Evolutionary conservation across 2,888 invertebrate genomes (phyloP), one percentile per base, ranked within the genome.

Genomic region (Caenorhabditis sp.): DNA sequence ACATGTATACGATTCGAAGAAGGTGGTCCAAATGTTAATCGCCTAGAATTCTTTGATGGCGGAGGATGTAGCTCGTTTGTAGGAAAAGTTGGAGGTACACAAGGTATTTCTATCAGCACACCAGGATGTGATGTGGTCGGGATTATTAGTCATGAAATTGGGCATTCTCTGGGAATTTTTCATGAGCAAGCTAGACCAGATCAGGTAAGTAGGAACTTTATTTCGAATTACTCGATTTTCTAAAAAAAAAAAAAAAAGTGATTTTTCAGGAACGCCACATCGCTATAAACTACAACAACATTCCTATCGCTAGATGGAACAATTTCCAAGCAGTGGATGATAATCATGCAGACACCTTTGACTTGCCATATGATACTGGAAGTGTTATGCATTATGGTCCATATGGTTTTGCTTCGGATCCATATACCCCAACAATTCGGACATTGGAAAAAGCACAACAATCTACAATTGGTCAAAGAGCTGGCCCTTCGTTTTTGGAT

Each of bases 31-130:
- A 68, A 79, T 43, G 80, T 80, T 1, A 82, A 85, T 62, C 72
- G 87, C 31, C 63, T 87, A n/a, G 86, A 88, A 38, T 87, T 87
- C 70, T 85, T 82, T 61, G 84, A 87, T 68, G 87, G 87, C n/a
- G 86, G 85, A 23, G 87, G 87, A 8, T 87, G 87, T 61, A 84
- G 84, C 2, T 82, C 82, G 14, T 87, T 86, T 71, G 86, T 87
- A 0, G 87, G 87, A 20, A 63, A 77, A 56, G 80, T 83, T 23
- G 87, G 87, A 20, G 87, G 87, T 56, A 85, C 85, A 1, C 87
- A 87, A 74, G 85, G 85, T 26, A 83, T 87, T 25, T 88, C 87
- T 1, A 86, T 87, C 61, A 67, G 84, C 0, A 84, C 85, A 1
- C 87, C 85, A 0, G 87, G 87, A 5, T 87, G 87, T 67, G 84